phyloP scores from a whole-genome alignment of 2,888 invertebrate genomes.

The Anaspis maculata region DNA sequence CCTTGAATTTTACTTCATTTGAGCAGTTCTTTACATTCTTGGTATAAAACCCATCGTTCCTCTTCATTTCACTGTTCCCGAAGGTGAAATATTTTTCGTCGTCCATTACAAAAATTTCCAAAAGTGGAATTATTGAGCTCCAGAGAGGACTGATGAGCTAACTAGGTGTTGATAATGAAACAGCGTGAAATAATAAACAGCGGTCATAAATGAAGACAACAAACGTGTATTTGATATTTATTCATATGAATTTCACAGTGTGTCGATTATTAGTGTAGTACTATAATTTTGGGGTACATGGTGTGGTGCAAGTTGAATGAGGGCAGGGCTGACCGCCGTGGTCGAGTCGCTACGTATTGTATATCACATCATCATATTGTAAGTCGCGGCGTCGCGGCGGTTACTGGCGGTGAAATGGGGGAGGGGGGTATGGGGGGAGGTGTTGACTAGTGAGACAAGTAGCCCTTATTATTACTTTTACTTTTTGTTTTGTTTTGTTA shows the following conservation, averaged over 20 bases:
- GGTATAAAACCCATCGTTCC: no score
- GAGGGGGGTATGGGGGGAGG: no score
- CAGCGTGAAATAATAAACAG: no score
- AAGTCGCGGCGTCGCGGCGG: constrained; percentile 27
- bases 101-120: no score
- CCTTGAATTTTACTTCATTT: no score
- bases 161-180: no score
- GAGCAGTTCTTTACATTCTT: no score
- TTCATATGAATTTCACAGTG: constrained; percentile 41
- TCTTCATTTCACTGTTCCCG: no score
- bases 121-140: no score
- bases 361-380: constrained; percentile 40
- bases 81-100: no score
- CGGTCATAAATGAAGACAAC: constrained; percentile 35
- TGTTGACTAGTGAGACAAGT: constrained; percentile 25
- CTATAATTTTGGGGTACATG: constrained; percentile 36
- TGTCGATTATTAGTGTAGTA: constrained; percentile 43
- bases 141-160: no score
- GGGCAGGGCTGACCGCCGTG: constrained; percentile 29
- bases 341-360: constrained; percentile 32
- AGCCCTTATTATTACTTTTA: constrained; percentile 21
- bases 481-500: neutral
- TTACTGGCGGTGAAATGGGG: constrained; percentile 15
- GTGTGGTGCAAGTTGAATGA: constrained; percentile 39
- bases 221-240: constrained; percentile 39